phyloP scores from a whole-genome alignment of 2,888 invertebrate species.

The Ichneumoninae sp. region DNA sequence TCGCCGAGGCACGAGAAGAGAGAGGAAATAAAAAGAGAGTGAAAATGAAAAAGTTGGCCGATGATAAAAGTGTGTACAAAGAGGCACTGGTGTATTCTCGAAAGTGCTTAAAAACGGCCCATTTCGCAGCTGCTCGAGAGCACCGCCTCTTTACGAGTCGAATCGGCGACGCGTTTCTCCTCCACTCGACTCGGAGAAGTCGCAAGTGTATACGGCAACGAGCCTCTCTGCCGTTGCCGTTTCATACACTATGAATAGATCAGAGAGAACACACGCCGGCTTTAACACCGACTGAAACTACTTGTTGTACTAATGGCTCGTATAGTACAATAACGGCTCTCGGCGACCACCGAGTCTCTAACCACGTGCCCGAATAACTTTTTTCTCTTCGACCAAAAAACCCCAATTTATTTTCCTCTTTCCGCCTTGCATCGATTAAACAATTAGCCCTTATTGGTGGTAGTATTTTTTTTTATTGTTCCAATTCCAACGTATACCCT shows the following conservation, averaged over 20 bases:
- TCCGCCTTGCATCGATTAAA: neutral
- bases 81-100: conserved; percentile 48
- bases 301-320: conserved; percentile 65
- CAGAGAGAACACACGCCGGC: conserved; percentile 69
- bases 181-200: conserved; percentile 14
- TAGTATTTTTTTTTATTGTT: neutral
- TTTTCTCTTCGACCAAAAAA: conserved; percentile 22
- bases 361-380: conserved; percentile 39
- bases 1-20: conserved; percentile 2
- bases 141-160: conserved; percentile 13
- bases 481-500: too few relatives aligned
- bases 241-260: conserved; percentile 79
- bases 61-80: conserved; percentile 67
- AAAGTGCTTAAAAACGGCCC: conserved; percentile 63
- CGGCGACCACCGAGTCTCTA: conserved; percentile 45
- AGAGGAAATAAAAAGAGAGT: neutral
- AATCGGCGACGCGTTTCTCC: conserved; percentile 21
- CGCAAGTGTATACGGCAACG: conserved; percentile 13
- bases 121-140: conserved; percentile 60
- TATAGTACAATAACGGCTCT: conserved; percentile 41
- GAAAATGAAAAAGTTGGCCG: conserved; percentile 52
- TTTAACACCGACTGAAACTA: conserved; percentile 59
- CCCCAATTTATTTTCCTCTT: conserved; percentile 19
- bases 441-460: too few relatives aligned
- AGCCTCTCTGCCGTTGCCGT: conserved; percentile 11